Evolutionary conservation across 2,113 vertebrate species (phyloP).

Genomic region (Xiphophorus maculatus): DNA sequence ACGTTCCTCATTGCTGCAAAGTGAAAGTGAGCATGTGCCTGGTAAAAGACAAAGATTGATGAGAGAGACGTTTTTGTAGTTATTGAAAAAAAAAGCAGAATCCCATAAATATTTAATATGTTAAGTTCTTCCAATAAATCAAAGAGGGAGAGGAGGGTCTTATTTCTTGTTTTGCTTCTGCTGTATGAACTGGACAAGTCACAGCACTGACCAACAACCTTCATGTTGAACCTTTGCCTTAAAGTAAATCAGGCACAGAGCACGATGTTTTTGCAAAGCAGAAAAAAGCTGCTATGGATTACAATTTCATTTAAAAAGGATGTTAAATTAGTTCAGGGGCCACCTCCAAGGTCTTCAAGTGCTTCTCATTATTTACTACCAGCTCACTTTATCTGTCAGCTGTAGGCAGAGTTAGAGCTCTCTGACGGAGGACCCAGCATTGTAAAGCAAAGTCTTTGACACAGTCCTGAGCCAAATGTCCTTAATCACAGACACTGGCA

Average conservation of each 20-base stretch:
- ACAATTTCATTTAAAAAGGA: slow-evolving; percentile 62
- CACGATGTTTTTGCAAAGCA: slow-evolving; percentile 35
- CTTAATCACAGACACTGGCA: slow-evolving; percentile 56
- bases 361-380: slow-evolving; percentile 72
- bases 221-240: not conserved
- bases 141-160: slow-evolving; percentile 51
- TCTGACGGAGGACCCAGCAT: slow-evolving; percentile 35
- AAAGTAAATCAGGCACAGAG: slow-evolving; percentile 21
- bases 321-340: slow-evolving; percentile 68
- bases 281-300: slow-evolving; percentile 60
- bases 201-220: slow-evolving; percentile 19
- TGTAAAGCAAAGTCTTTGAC: slow-evolving; percentile 54
- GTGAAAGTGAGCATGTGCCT: slow-evolving; percentile 54
- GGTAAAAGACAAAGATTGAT: slow-evolving; percentile 73
- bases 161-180: slow-evolving; percentile 48
- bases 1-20: slow-evolving; percentile 66
- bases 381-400: slow-evolving; percentile 69
- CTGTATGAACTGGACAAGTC: slow-evolving; percentile 29
- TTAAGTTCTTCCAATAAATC: slow-evolving; percentile 60
- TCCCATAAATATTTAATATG: slow-evolving; percentile 73
- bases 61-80: slow-evolving; percentile 55
- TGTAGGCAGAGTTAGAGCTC: slow-evolving; percentile 66
- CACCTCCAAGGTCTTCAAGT: slow-evolving; percentile 71
- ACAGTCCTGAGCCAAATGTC: slow-evolving; percentile 62
- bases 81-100: slow-evolving; percentile 62